Evolutionary conservation across 1,140 invertebrate species (phyloP), one percentile per base, ranked within the genome.

Genomic region (Drosophila yakuba): DNA sequence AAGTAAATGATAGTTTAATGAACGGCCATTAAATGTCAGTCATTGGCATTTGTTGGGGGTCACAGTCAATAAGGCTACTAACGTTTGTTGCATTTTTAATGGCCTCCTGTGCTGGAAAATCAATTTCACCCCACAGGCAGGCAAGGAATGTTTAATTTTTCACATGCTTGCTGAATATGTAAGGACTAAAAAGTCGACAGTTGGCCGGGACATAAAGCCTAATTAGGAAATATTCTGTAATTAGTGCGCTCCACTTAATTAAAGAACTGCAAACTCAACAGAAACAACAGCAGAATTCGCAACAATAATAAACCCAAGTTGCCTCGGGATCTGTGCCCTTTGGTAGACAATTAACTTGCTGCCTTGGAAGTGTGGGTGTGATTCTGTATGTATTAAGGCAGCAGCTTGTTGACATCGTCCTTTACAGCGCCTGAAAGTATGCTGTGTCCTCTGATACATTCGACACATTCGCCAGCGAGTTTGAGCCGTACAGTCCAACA

Each of bases 221-320:
- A 72, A 83, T 83, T 84, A 85, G 64, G 54, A 56, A 71, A 58
- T 75, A 57, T 80, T 78, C 66, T 60, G 76, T 80, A 83, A 84
- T 85, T 84, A 84, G 81, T 77, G 41, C 61, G 64, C 80, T 51
- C 59, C 61, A 84, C 76, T 79, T 84, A 84, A 84, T 84, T 84
- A 84, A 55, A 77, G 75, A 79, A 79, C 75, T 57, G 75, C 59
- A 84, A 73, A 80, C 61, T 58, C 74, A 63, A 77, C 74, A 82
- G 64, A 74, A 58, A 47, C 72, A 63, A 51, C 39, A 56, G 39
- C 45, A 59, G 58, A 45, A 68, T 66, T 63, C 39, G 41, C 45
- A 74, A 71, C 52, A 71, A 52, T 54, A 60, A 59, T 41, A 69
- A 44, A 44, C 23, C 35, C 41, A 12, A 51, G 17, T 50, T 36